These are phyloP conservation scores for Drosophila formosana DNA, from an alignment of 2,888 invertebrate species.

Conservation along the genomic window DNA sequence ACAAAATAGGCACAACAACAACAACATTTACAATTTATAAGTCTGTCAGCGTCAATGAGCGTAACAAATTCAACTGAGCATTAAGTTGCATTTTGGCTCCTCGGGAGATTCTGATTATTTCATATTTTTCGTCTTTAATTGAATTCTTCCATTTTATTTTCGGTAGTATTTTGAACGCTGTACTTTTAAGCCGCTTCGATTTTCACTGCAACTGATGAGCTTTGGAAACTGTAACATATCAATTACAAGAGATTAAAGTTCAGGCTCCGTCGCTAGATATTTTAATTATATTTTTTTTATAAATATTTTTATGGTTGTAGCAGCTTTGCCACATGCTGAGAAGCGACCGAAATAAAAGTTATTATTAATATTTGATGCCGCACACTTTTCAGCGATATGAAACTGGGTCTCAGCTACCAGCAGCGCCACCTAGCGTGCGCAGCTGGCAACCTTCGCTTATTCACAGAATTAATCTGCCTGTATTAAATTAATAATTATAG, in stretches of 20 bases:
- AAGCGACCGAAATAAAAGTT: neutral
- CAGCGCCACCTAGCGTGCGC: constrained; percentile 1
- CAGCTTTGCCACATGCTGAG: constrained; percentile 3
- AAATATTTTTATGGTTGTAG: neutral
- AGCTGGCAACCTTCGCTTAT: neutral
- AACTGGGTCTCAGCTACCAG: neutral
- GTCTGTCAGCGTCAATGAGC: constrained; percentile 58
- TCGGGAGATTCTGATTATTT: constrained; percentile 27
- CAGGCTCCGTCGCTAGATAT: neutral
- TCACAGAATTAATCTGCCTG: neutral
- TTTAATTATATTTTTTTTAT: constrained; percentile 1
- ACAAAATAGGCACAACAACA: constrained; percentile 25
- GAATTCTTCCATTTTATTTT: constrained; percentile 35
- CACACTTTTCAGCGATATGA: neutral
- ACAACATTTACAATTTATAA: constrained; percentile 34
- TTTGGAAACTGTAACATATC: constrained; percentile 62
- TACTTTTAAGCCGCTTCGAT: constrained; percentile 17
- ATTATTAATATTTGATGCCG: neutral
- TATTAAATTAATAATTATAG: neutral
- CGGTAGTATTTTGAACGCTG: neutral
- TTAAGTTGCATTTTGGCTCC: constrained; percentile 66
- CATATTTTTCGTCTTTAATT: constrained; percentile 52
- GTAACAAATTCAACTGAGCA: constrained; percentile 67
- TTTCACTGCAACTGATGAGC: constrained; percentile 25
- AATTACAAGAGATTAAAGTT: constrained; percentile 50